Evolutionary conservation across 2,113 vertebrate species (phyloP).

Genomic region (Oryzias curvinotus): DNA sequence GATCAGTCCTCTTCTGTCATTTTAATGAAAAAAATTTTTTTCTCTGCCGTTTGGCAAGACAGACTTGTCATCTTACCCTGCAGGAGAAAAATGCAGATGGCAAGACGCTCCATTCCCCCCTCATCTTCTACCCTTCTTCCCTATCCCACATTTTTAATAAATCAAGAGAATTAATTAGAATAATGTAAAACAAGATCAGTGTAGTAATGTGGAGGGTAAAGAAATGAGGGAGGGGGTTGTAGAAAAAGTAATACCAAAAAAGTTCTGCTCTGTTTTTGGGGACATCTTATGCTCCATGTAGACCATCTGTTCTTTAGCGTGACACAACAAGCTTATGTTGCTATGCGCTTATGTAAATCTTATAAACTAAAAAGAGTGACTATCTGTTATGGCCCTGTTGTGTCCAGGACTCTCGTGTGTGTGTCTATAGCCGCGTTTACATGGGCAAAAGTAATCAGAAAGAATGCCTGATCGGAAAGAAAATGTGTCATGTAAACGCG

Average conservation of each 20-base stretch:
- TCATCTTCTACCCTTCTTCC: slow-evolving; percentile 39
- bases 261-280: slow-evolving; percentile 16
- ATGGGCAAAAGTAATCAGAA: too few relatives aligned
- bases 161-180: slow-evolving; percentile 63
- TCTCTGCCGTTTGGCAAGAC: slow-evolving; percentile 53
- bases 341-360: not conserved
- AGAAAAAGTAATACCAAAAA: slow-evolving; percentile 10
- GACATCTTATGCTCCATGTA: slow-evolving; percentile 2
- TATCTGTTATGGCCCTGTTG: not conserved
- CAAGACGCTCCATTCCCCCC: slow-evolving; percentile 54
- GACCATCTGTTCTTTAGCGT: slow-evolving; percentile 4
- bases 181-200: slow-evolving; percentile 48
- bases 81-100: slow-evolving; percentile 68
- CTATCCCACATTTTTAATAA: slow-evolving; percentile 48
- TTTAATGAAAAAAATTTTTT: slow-evolving; percentile 41
- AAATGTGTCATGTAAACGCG: too few relatives aligned
- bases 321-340: not conserved
- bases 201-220: slow-evolving; percentile 4
- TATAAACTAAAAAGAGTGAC: not conserved
- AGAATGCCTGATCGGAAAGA: too few relatives aligned
- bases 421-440: too few relatives aligned
- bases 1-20: slow-evolving; percentile 42
- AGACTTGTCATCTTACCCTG: slow-evolving; percentile 55
- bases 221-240: not conserved
- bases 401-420: too few relatives aligned